Evolutionary conservation across 1,140 invertebrate species (phyloP).

Genomic region (Plectrocnemia conspersa): DNA sequence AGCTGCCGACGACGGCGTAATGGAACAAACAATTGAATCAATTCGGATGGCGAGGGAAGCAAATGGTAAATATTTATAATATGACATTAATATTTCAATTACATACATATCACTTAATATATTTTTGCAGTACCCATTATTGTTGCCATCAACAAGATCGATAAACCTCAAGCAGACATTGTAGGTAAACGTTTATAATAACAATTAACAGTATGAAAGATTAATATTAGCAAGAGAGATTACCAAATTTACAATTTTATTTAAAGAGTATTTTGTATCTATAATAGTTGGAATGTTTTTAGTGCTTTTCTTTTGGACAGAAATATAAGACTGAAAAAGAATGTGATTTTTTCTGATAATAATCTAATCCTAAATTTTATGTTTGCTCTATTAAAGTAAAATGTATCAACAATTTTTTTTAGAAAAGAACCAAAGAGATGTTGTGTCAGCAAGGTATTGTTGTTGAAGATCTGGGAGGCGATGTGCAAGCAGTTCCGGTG

Average conservation of each 20-base stretch:
- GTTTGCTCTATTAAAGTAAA: too few relatives aligned
- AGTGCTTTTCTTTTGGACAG: too few relatives aligned
- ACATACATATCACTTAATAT: constrained; percentile 18
- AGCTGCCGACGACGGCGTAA: constrained; percentile 97
- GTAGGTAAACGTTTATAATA: constrained; percentile 54
- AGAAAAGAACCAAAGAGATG: constrained; percentile 72
- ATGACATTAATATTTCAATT: background rate
- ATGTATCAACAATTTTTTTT: constrained; percentile 36
- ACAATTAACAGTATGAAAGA: too few relatives aligned
- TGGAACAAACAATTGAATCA: constrained; percentile 91
- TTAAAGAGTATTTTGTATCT: too few relatives aligned
- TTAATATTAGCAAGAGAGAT: too few relatives aligned
- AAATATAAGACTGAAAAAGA: too few relatives aligned
- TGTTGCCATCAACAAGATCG: constrained; percentile 99
- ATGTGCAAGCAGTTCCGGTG: constrained; percentile 86
- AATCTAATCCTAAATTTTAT: too few relatives aligned
- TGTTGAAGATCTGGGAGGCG: constrained; percentile 86
- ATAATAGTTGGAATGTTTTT: too few relatives aligned
- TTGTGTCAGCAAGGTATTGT: constrained; percentile 73
- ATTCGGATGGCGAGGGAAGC: constrained; percentile 72
- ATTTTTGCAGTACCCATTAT: constrained; percentile 82
- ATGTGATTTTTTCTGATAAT: too few relatives aligned
- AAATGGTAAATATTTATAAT: constrained; percentile 50
- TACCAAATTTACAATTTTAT: too few relatives aligned
- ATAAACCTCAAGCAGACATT: constrained; percentile 83